Evolutionary conservation across 2,797 vertebrate genomes (phyloP).

Genomic region (Setipinna tenuifilis): DNA sequence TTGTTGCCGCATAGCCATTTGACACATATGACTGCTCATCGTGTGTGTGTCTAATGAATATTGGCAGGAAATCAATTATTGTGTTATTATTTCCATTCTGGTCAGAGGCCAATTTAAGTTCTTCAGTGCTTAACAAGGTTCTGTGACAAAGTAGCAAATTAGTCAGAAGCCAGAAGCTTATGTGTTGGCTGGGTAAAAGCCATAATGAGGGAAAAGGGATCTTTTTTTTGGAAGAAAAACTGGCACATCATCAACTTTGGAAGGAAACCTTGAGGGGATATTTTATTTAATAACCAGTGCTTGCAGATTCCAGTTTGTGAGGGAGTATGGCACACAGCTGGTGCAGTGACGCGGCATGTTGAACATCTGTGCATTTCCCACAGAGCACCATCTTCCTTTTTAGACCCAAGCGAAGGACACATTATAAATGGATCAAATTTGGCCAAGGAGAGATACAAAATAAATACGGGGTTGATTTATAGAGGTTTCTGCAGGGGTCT

Average conservation of each 20-base stretch:
- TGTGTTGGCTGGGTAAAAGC: not conserved
- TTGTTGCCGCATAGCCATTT: not conserved
- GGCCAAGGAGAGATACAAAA: constrained; percentile 50
- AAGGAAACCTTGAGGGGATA: not conserved
- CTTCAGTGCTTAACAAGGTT: not conserved
- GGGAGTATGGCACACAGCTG: not conserved
- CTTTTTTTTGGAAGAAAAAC: not conserved
- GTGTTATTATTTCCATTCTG: not conserved
- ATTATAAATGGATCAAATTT: constrained; percentile 59
- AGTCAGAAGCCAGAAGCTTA: not conserved
- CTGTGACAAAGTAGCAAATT: not conserved
- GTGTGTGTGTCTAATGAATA: not conserved
- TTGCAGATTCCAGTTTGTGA: not conserved
- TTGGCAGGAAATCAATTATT: not conserved
- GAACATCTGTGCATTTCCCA: constrained; percentile 13
- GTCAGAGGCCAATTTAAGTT: constrained; percentile 10
- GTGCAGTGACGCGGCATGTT: not conserved
- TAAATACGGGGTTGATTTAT: constrained; percentile 62
- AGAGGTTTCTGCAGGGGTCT: constrained; percentile 58
- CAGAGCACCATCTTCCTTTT: not conserved
- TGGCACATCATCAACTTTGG: constrained; percentile 9
- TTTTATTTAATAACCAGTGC: constrained; percentile 12
- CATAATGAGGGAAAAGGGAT: not conserved
- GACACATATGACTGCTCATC: not conserved
- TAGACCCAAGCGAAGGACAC: constrained; percentile 41